A percentile compares a stretch with the other conserved stretches of the same genome.
Conservation (phyloP, 2,888 invertebrate genomes). For the Pheosia gnoma region DNA sequence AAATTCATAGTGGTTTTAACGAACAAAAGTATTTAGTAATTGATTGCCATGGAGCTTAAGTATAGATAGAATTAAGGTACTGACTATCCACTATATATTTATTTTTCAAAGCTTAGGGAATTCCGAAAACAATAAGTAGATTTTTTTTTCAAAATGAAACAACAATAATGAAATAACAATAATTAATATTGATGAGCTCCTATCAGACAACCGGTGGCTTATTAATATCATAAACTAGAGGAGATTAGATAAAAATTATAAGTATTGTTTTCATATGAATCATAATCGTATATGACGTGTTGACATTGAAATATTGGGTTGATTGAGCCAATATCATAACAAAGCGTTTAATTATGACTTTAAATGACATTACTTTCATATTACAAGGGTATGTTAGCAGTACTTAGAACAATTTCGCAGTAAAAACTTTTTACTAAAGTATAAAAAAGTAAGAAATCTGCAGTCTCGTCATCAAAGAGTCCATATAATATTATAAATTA, state of each 20-base stretch:
- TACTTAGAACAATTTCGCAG: not conserved
- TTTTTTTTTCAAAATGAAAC: not conserved
- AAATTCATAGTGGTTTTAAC: too few relatives aligned
- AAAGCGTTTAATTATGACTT: not conserved
- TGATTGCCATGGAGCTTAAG: too few relatives aligned
- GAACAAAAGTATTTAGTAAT: too few relatives aligned
- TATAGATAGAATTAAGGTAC: too few relatives aligned
- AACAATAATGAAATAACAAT: not conserved
- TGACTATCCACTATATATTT: too few relatives aligned
- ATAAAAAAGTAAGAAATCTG: too few relatives aligned
- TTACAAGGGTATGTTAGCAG: not conserved
- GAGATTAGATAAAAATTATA: slow-evolving; percentile 2
- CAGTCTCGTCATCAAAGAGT: too few relatives aligned
- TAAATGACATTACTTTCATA: not conserved
- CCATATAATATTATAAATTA: too few relatives aligned
- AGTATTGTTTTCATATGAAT: not conserved
- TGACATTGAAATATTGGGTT: slow-evolving; percentile 3
- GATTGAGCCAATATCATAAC: not conserved
- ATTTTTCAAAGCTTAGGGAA: not conserved
- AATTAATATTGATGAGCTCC: not conserved
- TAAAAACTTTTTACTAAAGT: not conserved
- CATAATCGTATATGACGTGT: not conserved
- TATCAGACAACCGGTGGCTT: not conserved
- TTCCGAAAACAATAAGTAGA: not conserved
- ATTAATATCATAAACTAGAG: not conserved